Evolutionary conservation across 2,888 invertebrate genomes (phyloP).

Genomic region (Coelogynopora nodosa): DNA sequence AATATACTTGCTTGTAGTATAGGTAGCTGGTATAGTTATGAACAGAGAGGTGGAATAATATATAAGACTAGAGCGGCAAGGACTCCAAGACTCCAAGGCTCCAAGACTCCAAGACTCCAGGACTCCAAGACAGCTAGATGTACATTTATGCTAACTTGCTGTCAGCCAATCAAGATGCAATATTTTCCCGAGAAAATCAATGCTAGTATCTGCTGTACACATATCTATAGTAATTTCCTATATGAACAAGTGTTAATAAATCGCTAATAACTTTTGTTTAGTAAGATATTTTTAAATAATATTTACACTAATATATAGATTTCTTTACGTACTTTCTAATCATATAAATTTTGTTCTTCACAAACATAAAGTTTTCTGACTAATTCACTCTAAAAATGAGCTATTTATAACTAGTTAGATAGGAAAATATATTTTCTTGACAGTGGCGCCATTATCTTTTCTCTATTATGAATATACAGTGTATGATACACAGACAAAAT

Average conservation of each 20-base stretch:
- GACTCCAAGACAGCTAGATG: too few species aligned
- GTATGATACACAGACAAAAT: background rate
- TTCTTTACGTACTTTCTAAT: background rate
- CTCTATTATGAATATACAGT: slow-evolving; percentile 26
- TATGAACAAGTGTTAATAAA: background rate
- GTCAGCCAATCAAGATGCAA: too few species aligned
- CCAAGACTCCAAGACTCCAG: too few species aligned
- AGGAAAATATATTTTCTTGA: background rate
- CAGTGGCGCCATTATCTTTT: slow-evolving; percentile 26
- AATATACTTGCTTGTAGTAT: too few species aligned
- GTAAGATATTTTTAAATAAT: background rate
- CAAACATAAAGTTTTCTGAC: background rate
- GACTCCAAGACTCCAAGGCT: too few species aligned
- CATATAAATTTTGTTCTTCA: background rate
- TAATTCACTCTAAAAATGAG: background rate
- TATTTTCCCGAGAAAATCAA: too few species aligned
- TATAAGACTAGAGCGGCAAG: too few species aligned
- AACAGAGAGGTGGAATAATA: too few species aligned
- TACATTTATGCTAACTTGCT: too few species aligned
- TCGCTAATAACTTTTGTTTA: background rate
- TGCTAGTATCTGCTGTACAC: background rate
- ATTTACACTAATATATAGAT: background rate
- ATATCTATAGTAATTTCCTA: background rate
- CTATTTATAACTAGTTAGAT: background rate
- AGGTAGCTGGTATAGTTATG: too few species aligned